Conservation (phyloP, 2,797 vertebrate genomes). For the Sebastes baramenuke region DNA sequence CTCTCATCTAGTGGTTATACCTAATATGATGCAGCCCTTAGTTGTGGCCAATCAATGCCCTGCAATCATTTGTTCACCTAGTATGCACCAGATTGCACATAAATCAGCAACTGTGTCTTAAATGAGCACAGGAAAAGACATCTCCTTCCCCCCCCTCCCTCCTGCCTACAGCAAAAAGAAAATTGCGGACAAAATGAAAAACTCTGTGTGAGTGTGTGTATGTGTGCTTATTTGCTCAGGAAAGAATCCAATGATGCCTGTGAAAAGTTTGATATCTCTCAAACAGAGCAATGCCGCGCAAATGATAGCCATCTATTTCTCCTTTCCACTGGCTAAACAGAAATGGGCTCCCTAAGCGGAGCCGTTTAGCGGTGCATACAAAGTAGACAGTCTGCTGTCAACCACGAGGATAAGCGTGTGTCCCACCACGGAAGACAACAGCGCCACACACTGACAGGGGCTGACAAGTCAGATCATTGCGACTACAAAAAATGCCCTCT, state of each 20-base stretch:
- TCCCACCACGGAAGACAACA: conserved; percentile 47
- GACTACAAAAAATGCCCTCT: conserved; percentile 29
- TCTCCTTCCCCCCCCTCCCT: not conserved
- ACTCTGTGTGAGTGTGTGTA: not conserved
- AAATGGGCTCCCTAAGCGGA: conserved; percentile 68
- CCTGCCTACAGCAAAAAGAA: conserved; percentile 10
- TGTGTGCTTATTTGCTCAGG: conserved; percentile 44
- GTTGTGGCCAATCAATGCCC: not conserved
- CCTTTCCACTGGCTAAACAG: conserved; percentile 73
- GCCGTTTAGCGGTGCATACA: conserved; percentile 67
- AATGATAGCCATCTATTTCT: conserved; percentile 72
- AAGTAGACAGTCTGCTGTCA: conserved; percentile 60
- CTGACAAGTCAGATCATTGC: conserved; percentile 38
- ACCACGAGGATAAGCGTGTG: conserved; percentile 61
- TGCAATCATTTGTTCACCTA: conserved; percentile 11
- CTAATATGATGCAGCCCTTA: not conserved
- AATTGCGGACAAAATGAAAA: conserved; percentile 44
- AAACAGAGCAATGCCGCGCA: conserved; percentile 61
- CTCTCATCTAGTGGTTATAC: not conserved
- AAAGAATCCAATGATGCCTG: conserved; percentile 59
- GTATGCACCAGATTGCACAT: conserved; percentile 10
- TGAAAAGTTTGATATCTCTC: conserved; percentile 68
- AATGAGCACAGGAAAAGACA: conserved; percentile 10
- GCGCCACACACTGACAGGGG: conserved; percentile 56
- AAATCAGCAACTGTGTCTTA: conserved; percentile 11